Conservation (phyloP, 2,888 invertebrate species). For the Lepidochitona cinerea region DNA sequence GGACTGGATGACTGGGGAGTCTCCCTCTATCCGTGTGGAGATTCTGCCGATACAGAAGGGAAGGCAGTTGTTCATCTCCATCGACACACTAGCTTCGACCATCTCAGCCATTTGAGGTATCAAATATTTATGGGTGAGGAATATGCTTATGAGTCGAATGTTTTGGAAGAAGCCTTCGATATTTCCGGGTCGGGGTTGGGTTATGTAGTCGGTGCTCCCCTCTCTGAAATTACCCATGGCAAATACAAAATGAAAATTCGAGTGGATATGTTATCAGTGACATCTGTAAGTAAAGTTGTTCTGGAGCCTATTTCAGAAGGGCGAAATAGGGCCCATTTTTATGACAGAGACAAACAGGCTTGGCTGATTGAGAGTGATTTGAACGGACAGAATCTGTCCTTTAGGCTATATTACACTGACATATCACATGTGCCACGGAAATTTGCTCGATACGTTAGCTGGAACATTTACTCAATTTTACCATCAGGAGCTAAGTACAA, state of each 20-base stretch:
- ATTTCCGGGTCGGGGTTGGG: conserved; percentile 58
- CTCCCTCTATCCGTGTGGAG: conserved; percentile 63
- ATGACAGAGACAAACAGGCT: conserved; percentile 85
- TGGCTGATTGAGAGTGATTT: conserved; percentile 85
- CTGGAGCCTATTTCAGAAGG: conserved; percentile 54
- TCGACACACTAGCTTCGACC: conserved; percentile 84
- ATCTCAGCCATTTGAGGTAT: conserved; percentile 83
- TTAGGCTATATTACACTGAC: conserved; percentile 77
- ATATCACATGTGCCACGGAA: conserved; percentile 81
- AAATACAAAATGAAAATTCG: conserved; percentile 76
- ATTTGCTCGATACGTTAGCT: conserved; percentile 76
- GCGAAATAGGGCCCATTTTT: conserved; percentile 74
- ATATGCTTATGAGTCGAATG: conserved; percentile 57
- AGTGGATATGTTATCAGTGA: conserved; percentile 82
- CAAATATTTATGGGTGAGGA: conserved; percentile 73
- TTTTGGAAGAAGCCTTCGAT: conserved; percentile 60
- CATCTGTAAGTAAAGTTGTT: conserved; percentile 78
- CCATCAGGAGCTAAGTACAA: conserved; percentile 76
- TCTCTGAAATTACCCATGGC: conserved; percentile 52
- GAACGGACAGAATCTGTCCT: conserved; percentile 81
- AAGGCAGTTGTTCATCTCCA: conserved; percentile 74
- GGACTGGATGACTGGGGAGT: conserved; percentile 88
- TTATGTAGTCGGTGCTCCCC: conserved; percentile 52
- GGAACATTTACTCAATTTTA: conserved; percentile 59
- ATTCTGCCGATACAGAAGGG: conserved; percentile 54